Evolutionary conservation across 1,140 invertebrate genomes (phyloP).

Genomic region (Drosophila teissieri): DNA sequence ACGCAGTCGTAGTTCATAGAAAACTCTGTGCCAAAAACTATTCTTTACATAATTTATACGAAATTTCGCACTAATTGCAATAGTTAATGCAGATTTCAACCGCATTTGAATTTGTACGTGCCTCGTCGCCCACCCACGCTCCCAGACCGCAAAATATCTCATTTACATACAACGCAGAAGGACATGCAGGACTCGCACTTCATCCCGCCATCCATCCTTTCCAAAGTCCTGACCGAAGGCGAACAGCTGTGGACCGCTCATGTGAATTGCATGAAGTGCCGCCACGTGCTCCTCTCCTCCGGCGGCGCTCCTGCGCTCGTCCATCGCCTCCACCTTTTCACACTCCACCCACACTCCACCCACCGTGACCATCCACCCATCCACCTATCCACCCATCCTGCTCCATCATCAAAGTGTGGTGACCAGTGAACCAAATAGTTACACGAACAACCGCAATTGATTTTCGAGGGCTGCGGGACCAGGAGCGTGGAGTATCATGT

Average conservation of each 20-base stretch:
- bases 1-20: conserved; percentile 64
- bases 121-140: conserved; percentile 30
- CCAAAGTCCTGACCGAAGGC: conserved; percentile 52
- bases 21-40: conserved; percentile 71
- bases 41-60: conserved; percentile 82
- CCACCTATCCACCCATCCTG: neutral
- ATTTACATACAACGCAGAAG: conserved; percentile 69
- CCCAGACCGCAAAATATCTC: conserved; percentile 71
- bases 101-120: conserved; percentile 76
- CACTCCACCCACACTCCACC: neutral
- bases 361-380: neutral
- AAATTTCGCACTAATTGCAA: conserved; percentile 82
- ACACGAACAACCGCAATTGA: conserved; percentile 68
- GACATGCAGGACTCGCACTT: conserved; percentile 15
- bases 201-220: neutral
- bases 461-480: conserved; percentile 41
- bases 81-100: conserved; percentile 82
- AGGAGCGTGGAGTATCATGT: conserved; percentile 35
- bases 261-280: conserved; percentile 78
- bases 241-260: conserved; percentile 67
- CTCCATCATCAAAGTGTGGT: conserved; percentile 22
- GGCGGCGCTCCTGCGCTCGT: neutral
- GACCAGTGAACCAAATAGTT: conserved; percentile 57
- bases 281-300: conserved; percentile 32
- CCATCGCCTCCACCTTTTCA: neutral